Evolutionary conservation across 2,797 vertebrate genomes (phyloP), one percentile per base, ranked within the genome.

Genomic region (Clarias fuscus): DNA sequence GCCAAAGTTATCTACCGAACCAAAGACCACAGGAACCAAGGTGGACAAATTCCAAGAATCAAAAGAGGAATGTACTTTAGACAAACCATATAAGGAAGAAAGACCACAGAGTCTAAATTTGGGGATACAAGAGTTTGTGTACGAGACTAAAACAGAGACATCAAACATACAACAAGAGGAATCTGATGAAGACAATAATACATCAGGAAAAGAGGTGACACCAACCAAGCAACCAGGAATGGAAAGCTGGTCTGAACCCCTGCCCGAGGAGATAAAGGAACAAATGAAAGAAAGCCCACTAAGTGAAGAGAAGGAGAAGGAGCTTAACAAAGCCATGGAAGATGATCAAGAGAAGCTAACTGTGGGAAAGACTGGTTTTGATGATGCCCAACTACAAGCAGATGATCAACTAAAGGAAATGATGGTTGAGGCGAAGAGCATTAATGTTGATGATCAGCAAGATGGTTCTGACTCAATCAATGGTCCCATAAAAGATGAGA

Each of bases 41-140:
- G 87, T 88, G 87, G 92, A 93, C 71, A 92, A 91, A 89, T 91
- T 89, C 88, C 90, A 91, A 86, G 88, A 90, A 84, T 91, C 93
- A 91, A 88, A 77, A 15, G 93, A 92, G 75, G 92, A 94, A 24
- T 80, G 72, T 62, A 82, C 84, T 13, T 84, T 88, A 83, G 89
- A 90, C 65, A 92, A 93, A 91, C 85, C 89, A 4, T 91, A 92
- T 64, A 94, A 92, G 90, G 95, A 95, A 89, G 93, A 90, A 85
- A 93, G 94, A 90, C 95, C 95, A 43, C 94, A 94, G 88, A 96
- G 95, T 90, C 88, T 96, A 86, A 95, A 96, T 90, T 88, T 95
- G 75, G 95, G 93, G 70, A 93, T 93, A 8, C 82, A 88, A 1
- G 94, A 95, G 83, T 92, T 94, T 78, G 89, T 92, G 65, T 92